Conservation (phyloP, 2,888 invertebrate genomes). For the Hyposoter dolosus region DNA sequence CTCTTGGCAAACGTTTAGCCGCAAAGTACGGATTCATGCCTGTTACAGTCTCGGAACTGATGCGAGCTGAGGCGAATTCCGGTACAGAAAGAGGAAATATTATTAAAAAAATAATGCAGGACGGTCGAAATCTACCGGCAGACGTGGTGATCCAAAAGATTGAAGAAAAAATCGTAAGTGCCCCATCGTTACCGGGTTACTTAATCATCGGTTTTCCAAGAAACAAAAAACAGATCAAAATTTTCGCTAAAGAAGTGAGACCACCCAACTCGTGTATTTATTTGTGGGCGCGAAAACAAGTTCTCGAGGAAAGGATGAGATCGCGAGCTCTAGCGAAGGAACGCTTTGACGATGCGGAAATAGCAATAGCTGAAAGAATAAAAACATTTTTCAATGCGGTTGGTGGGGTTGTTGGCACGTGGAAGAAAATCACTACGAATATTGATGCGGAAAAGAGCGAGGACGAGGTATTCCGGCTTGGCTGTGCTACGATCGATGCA, state of each 20-base stretch:
- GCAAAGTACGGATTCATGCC: constrained; percentile 69
- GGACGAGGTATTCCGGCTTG: constrained; percentile 64
- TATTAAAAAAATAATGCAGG: constrained; percentile 70
- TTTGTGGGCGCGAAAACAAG: constrained; percentile 69
- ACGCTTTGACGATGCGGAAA: constrained; percentile 70
- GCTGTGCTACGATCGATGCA: constrained; percentile 63
- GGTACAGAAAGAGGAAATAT: constrained; percentile 62
- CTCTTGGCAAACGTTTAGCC: constrained; percentile 69
- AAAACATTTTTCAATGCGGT: constrained; percentile 66
- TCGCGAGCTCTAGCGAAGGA: constrained; percentile 59
- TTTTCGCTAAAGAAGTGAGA: constrained; percentile 72
- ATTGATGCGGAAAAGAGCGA: constrained; percentile 68
- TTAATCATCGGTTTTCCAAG: constrained; percentile 75
- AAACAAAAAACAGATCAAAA: constrained; percentile 71
- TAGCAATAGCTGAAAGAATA: constrained; percentile 63
- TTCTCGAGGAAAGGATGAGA: constrained; percentile 70
- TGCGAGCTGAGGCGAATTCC: constrained; percentile 70
- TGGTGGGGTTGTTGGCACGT: constrained; percentile 52
- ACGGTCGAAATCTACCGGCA: constrained; percentile 71
- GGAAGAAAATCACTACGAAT: constrained; percentile 60
- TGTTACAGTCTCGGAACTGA: constrained; percentile 69
- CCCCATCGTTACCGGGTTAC: constrained; percentile 70
- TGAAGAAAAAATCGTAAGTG: constrained; percentile 70
- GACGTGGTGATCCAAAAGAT: constrained; percentile 72
- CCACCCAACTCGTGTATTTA: constrained; percentile 73